phyloP scores from a whole-genome alignment of 2,113 vertebrate species.

The Gorsachius goisagi region DNA sequence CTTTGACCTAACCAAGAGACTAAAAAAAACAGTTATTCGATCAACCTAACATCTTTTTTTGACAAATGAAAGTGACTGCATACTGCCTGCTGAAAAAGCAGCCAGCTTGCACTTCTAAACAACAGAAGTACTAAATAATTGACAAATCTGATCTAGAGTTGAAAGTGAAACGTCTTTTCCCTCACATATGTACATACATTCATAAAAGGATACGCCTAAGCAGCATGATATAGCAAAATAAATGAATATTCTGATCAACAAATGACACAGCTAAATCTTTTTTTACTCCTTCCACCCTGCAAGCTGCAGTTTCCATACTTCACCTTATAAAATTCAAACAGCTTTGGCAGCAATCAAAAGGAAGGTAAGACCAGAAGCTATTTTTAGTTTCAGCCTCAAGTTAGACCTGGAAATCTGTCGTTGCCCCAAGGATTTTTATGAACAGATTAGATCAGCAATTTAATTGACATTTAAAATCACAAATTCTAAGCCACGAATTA shows the following conservation, averaged over 20 bases:
- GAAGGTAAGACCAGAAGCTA: not conserved
- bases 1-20: not conserved
- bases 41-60: not conserved
- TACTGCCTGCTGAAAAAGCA: not conserved
- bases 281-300: not conserved
- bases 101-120: not conserved
- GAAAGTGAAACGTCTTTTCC: not conserved
- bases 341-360: not conserved
- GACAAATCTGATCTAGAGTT: not conserved
- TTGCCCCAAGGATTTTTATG: not conserved
- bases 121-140: not conserved
- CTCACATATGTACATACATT: not conserved
- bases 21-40: not conserved
- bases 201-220: not conserved
- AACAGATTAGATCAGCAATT: conserved; percentile 39
- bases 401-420: conserved; percentile 5
- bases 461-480: conserved; percentile 24
- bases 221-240: not conserved
- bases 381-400: conserved; percentile 17
- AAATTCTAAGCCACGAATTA: not conserved
- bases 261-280: not conserved
- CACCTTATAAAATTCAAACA: not conserved
- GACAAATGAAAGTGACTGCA: not conserved
- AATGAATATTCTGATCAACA: not conserved
- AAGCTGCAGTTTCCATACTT: not conserved